A percentile compares a stretch with the other conserved stretches of the same genome.
These are phyloP conservation scores for Lagorchestes hirsutus DNA, from an alignment of 2,797 vertebrate species.

Conservation along the genomic window DNA sequence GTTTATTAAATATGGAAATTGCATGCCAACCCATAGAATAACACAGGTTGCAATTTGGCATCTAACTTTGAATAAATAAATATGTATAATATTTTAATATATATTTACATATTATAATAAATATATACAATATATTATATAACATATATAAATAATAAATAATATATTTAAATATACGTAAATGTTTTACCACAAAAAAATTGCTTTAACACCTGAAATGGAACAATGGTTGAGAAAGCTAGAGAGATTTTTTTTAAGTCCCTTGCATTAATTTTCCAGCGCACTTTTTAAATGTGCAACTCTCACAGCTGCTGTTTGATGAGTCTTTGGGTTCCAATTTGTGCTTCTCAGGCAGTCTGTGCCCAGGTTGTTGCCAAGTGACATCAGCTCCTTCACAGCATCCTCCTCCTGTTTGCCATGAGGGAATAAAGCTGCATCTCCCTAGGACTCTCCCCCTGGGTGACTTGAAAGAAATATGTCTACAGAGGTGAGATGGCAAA, in stretches of 20 bases:
- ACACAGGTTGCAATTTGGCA: not conserved
- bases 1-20: conserved; percentile 47
- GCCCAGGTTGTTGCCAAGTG: conserved; percentile 63
- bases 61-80: conserved; percentile 24
- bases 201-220: conserved; percentile 20
- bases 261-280: conserved; percentile 60
- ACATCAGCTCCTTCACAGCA: conserved; percentile 10
- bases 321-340: conserved; percentile 58
- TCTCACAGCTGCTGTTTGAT: conserved; percentile 55
- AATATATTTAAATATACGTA: no score
- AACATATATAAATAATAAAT: no score
- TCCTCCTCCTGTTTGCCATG: conserved; percentile 64
- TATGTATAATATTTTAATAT: not conserved
- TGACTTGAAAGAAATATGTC: conserved; percentile 72
- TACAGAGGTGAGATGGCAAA: conserved; percentile 68
- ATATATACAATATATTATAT: not conserved
- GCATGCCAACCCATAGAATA: not conserved
- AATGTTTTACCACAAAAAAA: conserved; percentile 1
- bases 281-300: conserved; percentile 48
- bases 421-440: conserved; percentile 69
- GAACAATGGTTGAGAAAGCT: conserved; percentile 51
- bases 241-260: conserved; percentile 58
- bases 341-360: conserved; percentile 50
- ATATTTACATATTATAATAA: no score
- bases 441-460: conserved; percentile 54